A percentile compares a stretch with the other conserved stretches of the same genome.
Evolutionary conservation across 2,888 invertebrate species (phyloP).

Genomic region (Papilio demoleus): DNA sequence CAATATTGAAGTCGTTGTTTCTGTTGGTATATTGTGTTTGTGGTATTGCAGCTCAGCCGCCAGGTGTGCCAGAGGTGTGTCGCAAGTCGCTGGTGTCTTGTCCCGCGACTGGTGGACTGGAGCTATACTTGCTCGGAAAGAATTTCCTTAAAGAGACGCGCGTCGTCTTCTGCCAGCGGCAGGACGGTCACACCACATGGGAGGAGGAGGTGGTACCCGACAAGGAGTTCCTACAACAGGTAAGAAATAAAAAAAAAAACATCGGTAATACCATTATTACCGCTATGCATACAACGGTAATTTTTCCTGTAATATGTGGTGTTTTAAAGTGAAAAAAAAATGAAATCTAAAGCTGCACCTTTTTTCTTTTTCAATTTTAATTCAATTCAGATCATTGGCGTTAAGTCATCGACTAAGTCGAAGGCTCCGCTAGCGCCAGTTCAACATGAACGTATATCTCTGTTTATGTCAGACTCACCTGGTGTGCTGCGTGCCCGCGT

Average conservation of each 20-base stretch:
- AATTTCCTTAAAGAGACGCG: conserved; percentile 96
- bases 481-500: conserved; percentile 93
- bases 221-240: conserved; percentile 95
- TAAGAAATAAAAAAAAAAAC: conserved; percentile 52
- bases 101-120: conserved; percentile 91
- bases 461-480: conserved; percentile 95
- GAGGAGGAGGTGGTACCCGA: conserved; percentile 93
- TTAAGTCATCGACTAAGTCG: too few species aligned
- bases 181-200: conserved; percentile 86
- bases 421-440: too few species aligned
- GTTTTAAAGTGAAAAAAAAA: too few species aligned
- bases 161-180: conserved; percentile 88
- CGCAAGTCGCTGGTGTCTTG: conserved; percentile 93
- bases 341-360: too few species aligned
- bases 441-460: too few species aligned
- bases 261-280: too few species aligned
- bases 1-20: too few species aligned
- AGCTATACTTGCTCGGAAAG: conserved; percentile 94
- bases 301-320: too few species aligned
- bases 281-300: too few species aligned
- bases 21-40: not conserved
- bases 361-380: too few species aligned
- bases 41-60: conserved; percentile 89
- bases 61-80: conserved; percentile 95
- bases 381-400: too few species aligned